Evolutionary conservation across 2,113 vertebrate genomes (phyloP).

Genomic region (Ctenodactylus gundi): DNA sequence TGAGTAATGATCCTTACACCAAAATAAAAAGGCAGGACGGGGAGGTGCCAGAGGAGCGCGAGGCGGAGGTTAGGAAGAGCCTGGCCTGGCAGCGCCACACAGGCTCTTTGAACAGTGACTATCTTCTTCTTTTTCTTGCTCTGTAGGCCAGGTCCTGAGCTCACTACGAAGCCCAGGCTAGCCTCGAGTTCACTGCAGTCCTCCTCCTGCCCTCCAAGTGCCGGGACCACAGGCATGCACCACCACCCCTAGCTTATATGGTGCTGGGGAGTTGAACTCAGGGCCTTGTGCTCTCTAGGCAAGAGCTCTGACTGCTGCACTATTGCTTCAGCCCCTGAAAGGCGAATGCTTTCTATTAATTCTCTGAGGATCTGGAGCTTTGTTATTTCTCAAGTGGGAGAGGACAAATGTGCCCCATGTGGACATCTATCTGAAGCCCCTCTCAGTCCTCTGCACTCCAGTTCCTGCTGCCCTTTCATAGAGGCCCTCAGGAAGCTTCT

Average conservation of each 20-base stretch:
- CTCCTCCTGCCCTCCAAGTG: no score
- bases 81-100: background rate
- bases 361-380: background rate
- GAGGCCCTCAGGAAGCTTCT: constrained; percentile 45
- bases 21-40: background rate
- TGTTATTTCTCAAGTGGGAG: constrained; percentile 40
- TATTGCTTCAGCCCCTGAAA: no score
- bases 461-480: background rate
- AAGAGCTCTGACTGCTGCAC: no score
- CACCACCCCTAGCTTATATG: no score
- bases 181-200: no score
- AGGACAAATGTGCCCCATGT: constrained; percentile 13
- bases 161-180: no score
- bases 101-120: background rate
- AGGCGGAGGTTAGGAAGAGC: background rate
- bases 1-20: background rate
- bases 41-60: fast-evolving
- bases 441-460: background rate
- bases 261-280: no score
- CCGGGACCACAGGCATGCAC: no score
- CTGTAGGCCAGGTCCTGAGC: no score
- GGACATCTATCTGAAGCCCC: constrained; percentile 55
- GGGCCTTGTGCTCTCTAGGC: no score
- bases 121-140: no score
- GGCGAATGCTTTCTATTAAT: background rate